Evolutionary conservation across 2,888 invertebrate species (phyloP).

Genomic region (Spilarctia lutea): DNA sequence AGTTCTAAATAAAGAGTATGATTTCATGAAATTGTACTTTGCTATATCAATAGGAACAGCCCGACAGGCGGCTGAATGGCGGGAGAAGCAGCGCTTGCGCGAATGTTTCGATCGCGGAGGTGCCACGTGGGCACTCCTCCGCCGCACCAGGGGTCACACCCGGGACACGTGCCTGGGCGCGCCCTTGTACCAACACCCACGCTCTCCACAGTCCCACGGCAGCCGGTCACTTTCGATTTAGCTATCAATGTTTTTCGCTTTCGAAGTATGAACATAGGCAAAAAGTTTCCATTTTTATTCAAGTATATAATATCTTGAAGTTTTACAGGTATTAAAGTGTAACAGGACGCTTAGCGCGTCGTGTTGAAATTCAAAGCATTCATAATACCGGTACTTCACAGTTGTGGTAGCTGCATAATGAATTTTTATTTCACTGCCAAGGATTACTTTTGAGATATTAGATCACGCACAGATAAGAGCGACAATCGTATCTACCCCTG

Average conservation of each 20-base stretch:
- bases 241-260: conserved; percentile 1
- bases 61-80: conserved; percentile 45
- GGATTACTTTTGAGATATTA: conserved; percentile 26
- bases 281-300: neutral
- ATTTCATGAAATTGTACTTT: neutral
- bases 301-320: too few species aligned
- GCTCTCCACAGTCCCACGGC: conserved; percentile 12
- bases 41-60: neutral
- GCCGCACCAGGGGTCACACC: conserved; percentile 30
- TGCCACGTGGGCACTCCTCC: conserved; percentile 47
- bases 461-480: conserved; percentile 39
- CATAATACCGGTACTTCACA: neutral
- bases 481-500: conserved; percentile 26
- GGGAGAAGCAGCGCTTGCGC: conserved; percentile 51
- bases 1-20: neutral
- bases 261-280: neutral
- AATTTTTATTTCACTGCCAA: conserved; percentile 25
- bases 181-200: conserved; percentile 28
- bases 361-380: neutral
- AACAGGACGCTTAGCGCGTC: neutral
- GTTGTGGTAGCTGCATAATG: conserved; percentile 1
- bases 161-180: conserved; percentile 43
- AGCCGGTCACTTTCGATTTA: neutral
- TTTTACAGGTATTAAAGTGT: neutral
- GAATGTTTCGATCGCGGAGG: conserved; percentile 41